Base-by-base conservation (phyloP, 2,113 vertebrate genomes). In the Gorsachius goisagi region DNA sequence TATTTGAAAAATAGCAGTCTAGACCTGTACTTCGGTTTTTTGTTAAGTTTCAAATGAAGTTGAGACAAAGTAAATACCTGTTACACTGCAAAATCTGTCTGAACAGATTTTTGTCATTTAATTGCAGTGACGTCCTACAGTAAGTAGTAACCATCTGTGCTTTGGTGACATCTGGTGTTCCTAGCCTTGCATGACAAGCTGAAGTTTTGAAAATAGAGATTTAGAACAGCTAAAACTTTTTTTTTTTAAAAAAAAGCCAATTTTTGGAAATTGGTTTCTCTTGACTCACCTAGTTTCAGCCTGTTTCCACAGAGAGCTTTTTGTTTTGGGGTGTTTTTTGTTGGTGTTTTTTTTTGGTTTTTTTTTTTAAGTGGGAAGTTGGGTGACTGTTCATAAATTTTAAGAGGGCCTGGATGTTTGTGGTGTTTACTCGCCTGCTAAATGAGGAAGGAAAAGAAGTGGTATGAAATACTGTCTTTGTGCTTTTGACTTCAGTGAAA, bases 81-180 rank as follows among this genome's bases (percentile, higher is more conserved):
- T 37, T 85, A 4, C 4, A 0, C 44, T 33, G 69, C 9, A 22
- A 53, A 47, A 63, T 68, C 6, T 19, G 5, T 28, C 37, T 15
- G 16, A 55, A 47, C 32, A 22, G 10, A 16, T 44, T 33, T 64
- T 22, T 71, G 47, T 41, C 1, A 1, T 18, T 23, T 59, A 15
- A 5, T 27, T 80, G 55, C 21, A 3, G 20, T 41, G 47, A 32
- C 0, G 0, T 50, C 39, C 20, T 56, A 1, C 45, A 55, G 69
- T 18, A 47, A 11, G 5, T 30, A 53, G 8, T 8, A 26, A 76
- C 47, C 0, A 10, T 16, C 55, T 80, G 0, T 90, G 83, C 77
- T 92, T 13, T 91, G 92, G 68, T 88, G 96, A 95, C 94, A 94
- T 37, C 96, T 97, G 86, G 53, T 82, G 96, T 94, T 94, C 39